Conservation (phyloP, 1,140 invertebrate species). For the Polyergus mexicanus region DNA sequence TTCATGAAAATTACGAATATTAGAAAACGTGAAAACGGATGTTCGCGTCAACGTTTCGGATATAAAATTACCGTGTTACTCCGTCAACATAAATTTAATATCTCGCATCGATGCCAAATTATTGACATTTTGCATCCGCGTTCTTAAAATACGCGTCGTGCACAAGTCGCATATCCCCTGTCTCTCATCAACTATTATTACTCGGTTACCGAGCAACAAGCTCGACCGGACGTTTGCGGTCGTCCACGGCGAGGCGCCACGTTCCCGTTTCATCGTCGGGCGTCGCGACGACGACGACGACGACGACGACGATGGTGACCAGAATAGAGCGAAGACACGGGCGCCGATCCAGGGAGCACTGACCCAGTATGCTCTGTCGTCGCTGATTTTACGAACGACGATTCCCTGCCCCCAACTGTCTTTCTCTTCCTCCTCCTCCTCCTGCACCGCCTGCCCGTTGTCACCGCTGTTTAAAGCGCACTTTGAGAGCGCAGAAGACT, state of each 20-base stretch:
- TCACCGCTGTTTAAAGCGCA: conserved; percentile 26
- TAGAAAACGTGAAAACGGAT: background rate
- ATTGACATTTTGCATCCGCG: conserved; percentile 52
- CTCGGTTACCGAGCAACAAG: conserved; percentile 37
- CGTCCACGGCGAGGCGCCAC: conserved; percentile 77
- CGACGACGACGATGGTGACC: conserved; percentile 62
- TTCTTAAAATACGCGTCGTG: conserved; percentile 44
- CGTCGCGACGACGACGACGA: conserved; percentile 57
- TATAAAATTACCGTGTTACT: background rate
- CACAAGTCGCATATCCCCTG: conserved; percentile 21
- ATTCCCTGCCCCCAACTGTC: conserved; percentile 14
- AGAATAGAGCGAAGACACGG: conserved; percentile 81
- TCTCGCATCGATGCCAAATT: conserved; percentile 2
- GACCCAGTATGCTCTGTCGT: conserved; percentile 82
- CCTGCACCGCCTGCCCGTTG: too few relatives aligned
- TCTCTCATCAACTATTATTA: conserved; percentile 59
- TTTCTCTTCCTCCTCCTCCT: background rate
- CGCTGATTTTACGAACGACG: conserved; percentile 72
- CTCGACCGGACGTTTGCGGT: conserved; percentile 65
- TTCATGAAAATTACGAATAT: too few relatives aligned
- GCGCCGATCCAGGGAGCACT: conserved; percentile 83
- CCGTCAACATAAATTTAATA: background rate
- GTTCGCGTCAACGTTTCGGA: background rate
- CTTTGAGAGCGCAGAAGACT: conserved; percentile 57
- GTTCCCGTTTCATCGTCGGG: conserved; percentile 71